Conservation (phyloP, 2,113 vertebrate genomes). For the Platichthys stellatus region DNA sequence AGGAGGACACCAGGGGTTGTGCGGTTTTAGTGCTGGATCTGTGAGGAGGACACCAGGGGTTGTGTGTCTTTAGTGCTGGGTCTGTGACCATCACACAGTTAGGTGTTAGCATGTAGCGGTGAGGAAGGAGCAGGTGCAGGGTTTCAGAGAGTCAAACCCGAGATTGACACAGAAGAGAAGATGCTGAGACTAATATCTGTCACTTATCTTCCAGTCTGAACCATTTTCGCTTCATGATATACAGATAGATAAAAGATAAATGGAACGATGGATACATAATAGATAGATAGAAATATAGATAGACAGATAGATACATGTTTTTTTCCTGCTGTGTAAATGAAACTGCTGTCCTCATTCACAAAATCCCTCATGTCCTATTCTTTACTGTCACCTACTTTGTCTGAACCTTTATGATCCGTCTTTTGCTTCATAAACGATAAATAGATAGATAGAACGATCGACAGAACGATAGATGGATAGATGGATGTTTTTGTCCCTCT, state of each 20-base stretch:
- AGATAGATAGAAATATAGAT: no score
- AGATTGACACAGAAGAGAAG: background rate
- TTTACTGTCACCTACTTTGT: no score
- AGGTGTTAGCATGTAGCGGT: no score
- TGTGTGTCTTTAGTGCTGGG: background rate
- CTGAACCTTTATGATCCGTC: no score
- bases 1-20: background rate
- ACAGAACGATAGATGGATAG: background rate
- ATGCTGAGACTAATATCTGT: conserved; percentile 2
- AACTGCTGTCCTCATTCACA: no score
- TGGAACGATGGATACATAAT: no score
- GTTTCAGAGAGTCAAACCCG: conserved; percentile 31
- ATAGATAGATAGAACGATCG: background rate
- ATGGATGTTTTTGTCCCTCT: background rate
- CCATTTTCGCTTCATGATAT: background rate
- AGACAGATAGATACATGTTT: no score
- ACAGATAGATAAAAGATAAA: no score
- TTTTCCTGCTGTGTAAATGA: no score
- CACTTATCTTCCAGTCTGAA: conserved; percentile 11
- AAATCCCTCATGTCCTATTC: no score
- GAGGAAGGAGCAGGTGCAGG: background rate
- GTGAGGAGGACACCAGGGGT: background rate
- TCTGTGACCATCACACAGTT: no score
- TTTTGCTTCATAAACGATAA: background rate
- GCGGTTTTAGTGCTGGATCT: no score